These are phyloP conservation scores for Orthonyx spaldingii DNA, from an alignment of 2,113 vertebrate genomes.

Conservation along the genomic window DNA sequence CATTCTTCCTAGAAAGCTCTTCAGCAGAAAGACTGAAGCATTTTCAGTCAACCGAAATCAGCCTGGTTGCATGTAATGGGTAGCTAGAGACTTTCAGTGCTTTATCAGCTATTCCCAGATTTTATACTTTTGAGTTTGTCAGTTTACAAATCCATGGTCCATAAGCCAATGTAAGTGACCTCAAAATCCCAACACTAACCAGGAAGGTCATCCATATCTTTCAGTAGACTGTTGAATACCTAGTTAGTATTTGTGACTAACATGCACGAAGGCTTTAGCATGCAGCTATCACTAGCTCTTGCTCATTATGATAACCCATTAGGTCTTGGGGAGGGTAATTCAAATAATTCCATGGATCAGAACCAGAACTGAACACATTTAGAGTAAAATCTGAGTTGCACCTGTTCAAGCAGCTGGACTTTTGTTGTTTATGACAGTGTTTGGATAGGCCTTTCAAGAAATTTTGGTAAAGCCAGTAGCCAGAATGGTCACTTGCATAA, in stretches of 20 bases:
- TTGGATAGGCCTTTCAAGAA: neutral
- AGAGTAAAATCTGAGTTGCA: neutral
- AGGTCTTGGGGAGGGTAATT: neutral
- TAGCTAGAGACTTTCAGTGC: constrained; percentile 21
- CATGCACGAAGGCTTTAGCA: neutral
- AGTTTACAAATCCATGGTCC: neutral
- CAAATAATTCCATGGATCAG: neutral
- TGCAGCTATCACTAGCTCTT: neutral
- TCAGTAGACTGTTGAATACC: neutral
- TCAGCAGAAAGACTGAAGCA: neutral
- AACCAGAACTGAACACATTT: neutral
- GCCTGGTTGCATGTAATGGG: neutral
- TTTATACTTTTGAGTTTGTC: neutral
- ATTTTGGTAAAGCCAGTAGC: neutral
- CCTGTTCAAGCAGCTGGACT: neutral
- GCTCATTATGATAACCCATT: neutral
- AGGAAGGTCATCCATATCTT: neutral
- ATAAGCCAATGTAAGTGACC: neutral
- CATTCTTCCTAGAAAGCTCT: neutral
- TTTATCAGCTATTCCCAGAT: constrained; percentile 14
- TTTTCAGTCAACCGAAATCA: neutral
- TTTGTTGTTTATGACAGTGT: neutral
- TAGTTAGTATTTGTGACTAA: neutral
- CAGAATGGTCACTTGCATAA: neutral
- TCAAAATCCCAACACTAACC: neutral